Evolutionary conservation across 2,888 invertebrate genomes (phyloP).

Genomic region (Brachylomia viminalis): DNA sequence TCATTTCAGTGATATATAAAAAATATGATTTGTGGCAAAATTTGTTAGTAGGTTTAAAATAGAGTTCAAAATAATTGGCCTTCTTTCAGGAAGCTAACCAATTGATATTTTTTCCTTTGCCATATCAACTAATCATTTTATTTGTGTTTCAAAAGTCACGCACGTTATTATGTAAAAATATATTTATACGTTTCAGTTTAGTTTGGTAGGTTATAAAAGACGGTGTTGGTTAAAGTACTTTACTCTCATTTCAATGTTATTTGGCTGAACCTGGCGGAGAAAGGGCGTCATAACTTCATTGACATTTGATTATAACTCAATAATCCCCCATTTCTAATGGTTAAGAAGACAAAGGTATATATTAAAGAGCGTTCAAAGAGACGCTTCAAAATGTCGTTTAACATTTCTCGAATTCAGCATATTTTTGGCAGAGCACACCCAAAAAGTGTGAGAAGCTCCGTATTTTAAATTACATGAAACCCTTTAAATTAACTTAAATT

Average conservation of each 20-base stretch:
- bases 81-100: too few species aligned
- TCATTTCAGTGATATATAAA: neutral
- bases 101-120: neutral
- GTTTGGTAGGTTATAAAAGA: neutral
- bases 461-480: constrained; percentile 49
- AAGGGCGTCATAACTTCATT: too few species aligned
- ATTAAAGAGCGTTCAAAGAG: neutral
- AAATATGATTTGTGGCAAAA: neutral
- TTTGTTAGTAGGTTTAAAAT: neutral
- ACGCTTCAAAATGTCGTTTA: neutral
- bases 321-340: neutral
- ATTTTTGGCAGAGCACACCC: constrained; percentile 27
- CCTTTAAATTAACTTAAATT: constrained; percentile 59
- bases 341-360: neutral
- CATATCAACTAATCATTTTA: too few species aligned
- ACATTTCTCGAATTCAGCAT: neutral
- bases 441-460: constrained; percentile 33
- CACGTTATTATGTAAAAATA: too few species aligned
- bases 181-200: neutral
- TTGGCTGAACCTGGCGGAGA: too few species aligned
- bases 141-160: neutral
- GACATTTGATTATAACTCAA: neutral
- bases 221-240: too few species aligned
- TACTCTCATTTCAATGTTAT: too few species aligned
- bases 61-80: neutral